Conservation (phyloP, 2,113 vertebrate genomes). For the Lycocorax pyrrhopterus region DNA sequence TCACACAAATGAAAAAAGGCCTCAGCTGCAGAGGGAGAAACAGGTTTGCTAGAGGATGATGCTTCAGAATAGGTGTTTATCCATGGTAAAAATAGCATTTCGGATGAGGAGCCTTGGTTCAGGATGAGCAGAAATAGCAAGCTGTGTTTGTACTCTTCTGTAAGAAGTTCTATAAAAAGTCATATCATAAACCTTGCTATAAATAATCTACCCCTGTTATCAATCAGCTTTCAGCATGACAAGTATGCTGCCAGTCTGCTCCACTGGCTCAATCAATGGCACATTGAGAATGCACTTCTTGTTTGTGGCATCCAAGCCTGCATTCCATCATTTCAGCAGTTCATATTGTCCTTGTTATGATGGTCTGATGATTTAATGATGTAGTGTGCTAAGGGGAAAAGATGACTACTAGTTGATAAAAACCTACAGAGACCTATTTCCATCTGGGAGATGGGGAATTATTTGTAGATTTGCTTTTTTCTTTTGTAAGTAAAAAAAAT, state of each 20-base stretch:
- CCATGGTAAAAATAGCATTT: neutral
- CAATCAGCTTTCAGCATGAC: slow-evolving; percentile 2
- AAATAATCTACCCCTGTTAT: slow-evolving; percentile 36
- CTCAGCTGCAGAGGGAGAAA: neutral
- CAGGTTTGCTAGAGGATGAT: neutral
- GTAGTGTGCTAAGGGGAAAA: neutral
- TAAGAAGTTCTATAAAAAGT: slow-evolving; percentile 8
- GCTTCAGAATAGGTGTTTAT: neutral
- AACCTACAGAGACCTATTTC: neutral
- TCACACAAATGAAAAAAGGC: neutral
- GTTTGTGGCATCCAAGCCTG: slow-evolving; percentile 7
- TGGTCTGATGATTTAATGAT: slow-evolving; percentile 50
- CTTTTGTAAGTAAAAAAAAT: neutral
- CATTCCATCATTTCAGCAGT: slow-evolving; percentile 41
- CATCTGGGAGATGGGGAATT: neutral
- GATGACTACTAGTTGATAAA: slow-evolving; percentile 23
- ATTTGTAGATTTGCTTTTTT: neutral
- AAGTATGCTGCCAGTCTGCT: neutral
- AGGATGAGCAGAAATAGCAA: neutral
- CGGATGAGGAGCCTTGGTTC: neutral
- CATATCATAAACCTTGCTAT: neutral
- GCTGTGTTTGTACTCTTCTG: neutral
- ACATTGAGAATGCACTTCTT: slow-evolving; percentile 24
- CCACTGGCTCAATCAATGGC: neutral
- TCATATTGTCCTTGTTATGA: slow-evolving; percentile 25